Evolutionary conservation across 2,113 vertebrate species (phyloP).

Genomic region (Sakesphorus luctuosus): DNA sequence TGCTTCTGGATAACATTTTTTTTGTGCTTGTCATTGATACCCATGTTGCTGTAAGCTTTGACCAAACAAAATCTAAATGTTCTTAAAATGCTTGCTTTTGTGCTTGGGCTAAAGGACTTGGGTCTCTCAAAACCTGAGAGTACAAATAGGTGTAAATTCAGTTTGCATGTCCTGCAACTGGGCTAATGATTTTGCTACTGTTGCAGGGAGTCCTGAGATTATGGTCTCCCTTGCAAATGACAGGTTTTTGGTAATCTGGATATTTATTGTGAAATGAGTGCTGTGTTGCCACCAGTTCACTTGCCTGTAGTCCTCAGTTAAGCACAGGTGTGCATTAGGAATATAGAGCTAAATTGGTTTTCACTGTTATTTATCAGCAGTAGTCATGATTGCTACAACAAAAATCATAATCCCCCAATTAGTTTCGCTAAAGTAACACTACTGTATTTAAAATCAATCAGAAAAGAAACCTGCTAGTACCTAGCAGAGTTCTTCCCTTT

Average conservation of each 20-base stretch:
- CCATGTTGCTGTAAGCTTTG: conserved; percentile 8
- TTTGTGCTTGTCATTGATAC: neutral
- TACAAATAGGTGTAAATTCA: neutral
- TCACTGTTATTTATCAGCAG: neutral
- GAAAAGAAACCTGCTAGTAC: neutral
- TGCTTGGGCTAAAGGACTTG: neutral
- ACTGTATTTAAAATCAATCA: neutral
- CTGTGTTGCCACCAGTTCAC: neutral
- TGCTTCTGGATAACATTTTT: neutral
- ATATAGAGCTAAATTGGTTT: neutral
- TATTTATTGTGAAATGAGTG: neutral
- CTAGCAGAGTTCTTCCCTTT: neutral
- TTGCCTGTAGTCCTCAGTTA: neutral
- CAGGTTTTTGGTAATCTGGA: neutral
- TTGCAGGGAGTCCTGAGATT: neutral
- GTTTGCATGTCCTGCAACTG: neutral
- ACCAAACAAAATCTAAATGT: neutral
- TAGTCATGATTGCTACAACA: neutral
- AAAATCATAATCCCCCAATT: neutral
- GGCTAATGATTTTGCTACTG: neutral
- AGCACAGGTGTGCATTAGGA: neutral
- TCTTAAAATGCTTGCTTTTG: conserved; percentile 25
- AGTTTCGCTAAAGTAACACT: neutral
- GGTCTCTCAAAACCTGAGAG: neutral
- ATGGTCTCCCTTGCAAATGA: neutral